Evolutionary conservation across 2,113 vertebrate species (phyloP).

Genomic region (Rattus rattus): DNA sequence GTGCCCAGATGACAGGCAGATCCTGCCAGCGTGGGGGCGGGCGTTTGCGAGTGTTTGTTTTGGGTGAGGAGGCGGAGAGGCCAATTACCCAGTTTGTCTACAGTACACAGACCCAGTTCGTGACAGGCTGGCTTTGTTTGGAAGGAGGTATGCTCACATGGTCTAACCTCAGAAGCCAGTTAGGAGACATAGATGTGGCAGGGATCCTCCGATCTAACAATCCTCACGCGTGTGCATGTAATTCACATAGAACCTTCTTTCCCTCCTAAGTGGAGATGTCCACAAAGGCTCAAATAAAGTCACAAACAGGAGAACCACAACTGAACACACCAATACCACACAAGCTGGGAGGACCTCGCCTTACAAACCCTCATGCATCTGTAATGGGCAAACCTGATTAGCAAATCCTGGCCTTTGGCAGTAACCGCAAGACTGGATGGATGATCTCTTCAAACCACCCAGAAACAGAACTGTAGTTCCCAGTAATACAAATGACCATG

Average conservation of each 20-base stretch:
- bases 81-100: constrained; percentile 76
- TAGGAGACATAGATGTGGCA: not conserved
- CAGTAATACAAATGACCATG: not conserved
- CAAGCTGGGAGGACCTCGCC: not conserved
- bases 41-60: constrained; percentile 75
- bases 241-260: not conserved
- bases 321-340: not conserved
- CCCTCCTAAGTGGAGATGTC: not conserved
- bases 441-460: not conserved
- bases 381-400: not conserved
- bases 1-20: constrained; percentile 15
- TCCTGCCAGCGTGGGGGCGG: constrained; percentile 54
- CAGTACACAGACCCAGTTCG: constrained; percentile 68
- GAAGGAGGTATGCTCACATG: not conserved
- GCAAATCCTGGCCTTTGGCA: not conserved
- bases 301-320: not conserved
- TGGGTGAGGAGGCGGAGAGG: constrained; percentile 65
- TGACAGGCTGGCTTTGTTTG: constrained; percentile 59
- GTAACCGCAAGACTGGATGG: not conserved
- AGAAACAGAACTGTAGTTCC: not conserved
- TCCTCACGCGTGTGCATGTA: accelerated
- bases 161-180: constrained; percentile 23
- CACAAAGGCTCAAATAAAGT: not conserved
- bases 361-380: not conserved
- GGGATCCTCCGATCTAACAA: not conserved